Evolutionary conservation across 2,797 vertebrate genomes (phyloP).

Genomic region (Gephyroberyx darwinii): DNA sequence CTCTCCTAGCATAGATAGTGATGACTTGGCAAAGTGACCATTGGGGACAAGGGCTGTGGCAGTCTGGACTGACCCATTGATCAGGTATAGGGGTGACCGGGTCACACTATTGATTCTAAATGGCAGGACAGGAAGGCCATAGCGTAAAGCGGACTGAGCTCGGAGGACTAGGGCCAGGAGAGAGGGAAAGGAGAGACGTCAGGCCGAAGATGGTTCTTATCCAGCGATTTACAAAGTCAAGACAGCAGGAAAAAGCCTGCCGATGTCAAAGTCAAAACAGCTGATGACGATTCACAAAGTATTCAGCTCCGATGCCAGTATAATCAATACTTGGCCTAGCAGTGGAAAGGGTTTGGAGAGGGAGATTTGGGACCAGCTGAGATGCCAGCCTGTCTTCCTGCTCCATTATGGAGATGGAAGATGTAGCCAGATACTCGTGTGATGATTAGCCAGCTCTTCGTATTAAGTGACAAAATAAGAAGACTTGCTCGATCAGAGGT

Average conservation of each 20-base stretch:
- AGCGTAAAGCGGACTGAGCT: conserved; percentile 48
- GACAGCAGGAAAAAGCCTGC: conserved; percentile 21
- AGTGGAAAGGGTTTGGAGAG: conserved; percentile 49
- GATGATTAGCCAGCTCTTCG: conserved; percentile 71
- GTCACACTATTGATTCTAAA: conserved; percentile 71
- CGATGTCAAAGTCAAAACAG: conserved; percentile 36
- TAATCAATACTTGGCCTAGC: conserved; percentile 60
- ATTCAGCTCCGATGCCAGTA: conserved; percentile 44
- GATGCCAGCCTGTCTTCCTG: conserved; percentile 51
- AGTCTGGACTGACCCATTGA: conserved; percentile 71
- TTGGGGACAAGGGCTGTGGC: conserved; percentile 47
- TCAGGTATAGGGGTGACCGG: conserved; percentile 69
- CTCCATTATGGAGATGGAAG: conserved; percentile 53
- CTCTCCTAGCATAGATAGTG: conserved; percentile 68
- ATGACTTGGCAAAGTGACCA: conserved; percentile 72
- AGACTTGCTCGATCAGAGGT: conserved; percentile 71
- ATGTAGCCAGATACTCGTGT: conserved; percentile 61
- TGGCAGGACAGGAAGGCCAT: conserved; percentile 41
- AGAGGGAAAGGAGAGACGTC: conserved; percentile 4
- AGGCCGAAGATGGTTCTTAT: conserved; percentile 25
- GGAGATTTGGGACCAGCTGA: conserved; percentile 64
- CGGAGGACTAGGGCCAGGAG: conserved; percentile 19
- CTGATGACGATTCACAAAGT: conserved; percentile 48
- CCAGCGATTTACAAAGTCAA: conserved; percentile 33
- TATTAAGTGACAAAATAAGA: conserved; percentile 73